A percentile compares a stretch with the other conserved stretches of the same genome.
These are phyloP conservation scores for Apoda limacodes DNA, from an alignment of 2,888 invertebrate genomes.

Conservation along the genomic window DNA sequence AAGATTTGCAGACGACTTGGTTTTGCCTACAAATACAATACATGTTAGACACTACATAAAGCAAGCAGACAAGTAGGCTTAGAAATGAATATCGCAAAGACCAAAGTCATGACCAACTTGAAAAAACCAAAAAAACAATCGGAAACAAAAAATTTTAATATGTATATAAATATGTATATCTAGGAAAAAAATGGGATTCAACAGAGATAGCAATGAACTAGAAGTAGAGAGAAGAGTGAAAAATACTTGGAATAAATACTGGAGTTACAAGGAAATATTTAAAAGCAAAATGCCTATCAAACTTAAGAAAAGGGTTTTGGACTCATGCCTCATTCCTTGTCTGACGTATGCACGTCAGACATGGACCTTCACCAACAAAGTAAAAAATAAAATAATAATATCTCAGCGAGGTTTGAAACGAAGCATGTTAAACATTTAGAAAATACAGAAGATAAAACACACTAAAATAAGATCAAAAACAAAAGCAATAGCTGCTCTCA, in stretches of 20 bases:
- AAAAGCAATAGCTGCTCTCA: too few species aligned
- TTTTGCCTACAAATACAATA: constrained; percentile 5
- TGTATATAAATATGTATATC: constrained; percentile 13
- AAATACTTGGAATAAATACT: constrained; percentile 9
- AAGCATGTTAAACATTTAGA: constrained; percentile 15
- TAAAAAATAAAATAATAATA: constrained; percentile 13
- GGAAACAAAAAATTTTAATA: constrained; percentile 11
- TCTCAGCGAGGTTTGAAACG: constrained; percentile 14
- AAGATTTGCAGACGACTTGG: too few species aligned
- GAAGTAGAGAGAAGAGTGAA: constrained; percentile 11
- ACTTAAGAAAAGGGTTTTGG: constrained; percentile 9
- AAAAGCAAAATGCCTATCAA: constrained; percentile 8
- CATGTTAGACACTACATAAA: constrained; percentile 13
- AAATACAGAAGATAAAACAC: constrained; percentile 14
- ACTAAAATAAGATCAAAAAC: constrained; percentile 11
- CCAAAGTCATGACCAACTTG: constrained; percentile 15
- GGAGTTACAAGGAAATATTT: constrained; percentile 13
- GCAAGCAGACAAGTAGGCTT: constrained; percentile 14
- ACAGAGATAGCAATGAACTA: constrained; percentile 2
- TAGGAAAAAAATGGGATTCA: constrained; percentile 16
- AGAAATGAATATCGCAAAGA: too few species aligned
- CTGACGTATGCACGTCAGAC: constrained; percentile 11
- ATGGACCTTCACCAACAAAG: constrained; percentile 6
- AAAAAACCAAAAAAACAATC: constrained; percentile 9
- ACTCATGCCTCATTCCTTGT: constrained; percentile 10